A percentile compares a stretch with the other conserved stretches of the same genome.
Conservation (phyloP, 2,797 vertebrate species). For the Pipistrellus pipistrellus region DNA sequence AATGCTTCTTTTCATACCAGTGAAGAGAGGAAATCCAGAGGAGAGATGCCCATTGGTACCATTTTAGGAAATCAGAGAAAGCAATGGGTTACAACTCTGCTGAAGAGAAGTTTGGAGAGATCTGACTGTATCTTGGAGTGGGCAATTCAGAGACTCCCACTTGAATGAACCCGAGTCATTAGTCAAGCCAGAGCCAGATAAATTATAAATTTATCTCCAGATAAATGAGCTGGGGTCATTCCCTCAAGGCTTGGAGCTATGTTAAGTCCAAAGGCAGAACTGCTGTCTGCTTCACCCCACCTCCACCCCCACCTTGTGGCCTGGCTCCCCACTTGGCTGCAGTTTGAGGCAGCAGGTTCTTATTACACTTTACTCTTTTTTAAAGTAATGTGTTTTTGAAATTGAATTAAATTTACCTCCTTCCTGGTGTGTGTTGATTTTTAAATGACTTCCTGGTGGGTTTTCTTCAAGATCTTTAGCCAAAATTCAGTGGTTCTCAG, state of each 20-base stretch:
- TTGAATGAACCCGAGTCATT: background rate
- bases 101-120: background rate
- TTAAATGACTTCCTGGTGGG: conserved; percentile 77
- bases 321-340: conserved; percentile 14
- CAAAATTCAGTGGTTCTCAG: conserved; percentile 60
- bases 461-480: conserved; percentile 60
- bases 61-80: conserved; percentile 23
- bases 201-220: background rate
- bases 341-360: conserved; percentile 47
- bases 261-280: background rate
- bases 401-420: conserved; percentile 69
- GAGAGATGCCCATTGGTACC: background rate
- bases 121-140: background rate
- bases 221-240: background rate
- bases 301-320: no score
- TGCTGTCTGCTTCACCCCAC: background rate
- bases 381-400: conserved; percentile 38
- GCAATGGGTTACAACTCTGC: background rate
- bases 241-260: background rate
- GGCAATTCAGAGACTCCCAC: background rate
- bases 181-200: background rate
- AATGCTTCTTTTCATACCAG: background rate
- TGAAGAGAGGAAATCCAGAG: background rate
- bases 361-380: conserved; percentile 56
- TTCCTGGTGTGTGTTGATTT: conserved; percentile 68